Evolutionary conservation across 2,888 invertebrate genomes (phyloP).

Genomic region (Cosmopolites sordidus): DNA sequence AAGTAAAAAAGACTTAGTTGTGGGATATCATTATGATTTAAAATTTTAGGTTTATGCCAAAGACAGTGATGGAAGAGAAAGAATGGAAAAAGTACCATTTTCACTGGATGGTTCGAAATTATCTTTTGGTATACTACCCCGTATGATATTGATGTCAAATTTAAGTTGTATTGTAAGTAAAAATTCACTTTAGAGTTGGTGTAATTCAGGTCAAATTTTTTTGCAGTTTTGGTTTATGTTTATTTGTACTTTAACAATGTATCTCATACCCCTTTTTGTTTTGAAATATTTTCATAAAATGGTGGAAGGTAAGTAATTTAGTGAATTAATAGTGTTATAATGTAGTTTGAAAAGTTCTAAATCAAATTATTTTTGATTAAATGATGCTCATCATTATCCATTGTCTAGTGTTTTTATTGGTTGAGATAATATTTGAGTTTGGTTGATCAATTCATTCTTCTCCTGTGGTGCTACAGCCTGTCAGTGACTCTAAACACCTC

Average conservation of each 20-base stretch:
- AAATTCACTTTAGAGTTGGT: background rate
- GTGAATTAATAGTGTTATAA: too few species aligned
- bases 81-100: slow-evolving; percentile 64
- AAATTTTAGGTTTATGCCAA: slow-evolving; percentile 53
- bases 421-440: too few species aligned
- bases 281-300: slow-evolving; percentile 56
- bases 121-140: slow-evolving; percentile 62
- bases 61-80: slow-evolving; percentile 57
- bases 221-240: slow-evolving; percentile 65
- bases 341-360: too few species aligned
- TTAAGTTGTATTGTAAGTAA: slow-evolving; percentile 66
- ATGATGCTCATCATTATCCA: too few species aligned
- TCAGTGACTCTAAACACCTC: too few species aligned
- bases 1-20: slow-evolving; percentile 44
- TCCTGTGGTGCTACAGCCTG: too few species aligned
- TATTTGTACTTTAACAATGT: slow-evolving; percentile 56
- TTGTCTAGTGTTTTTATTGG: too few species aligned
- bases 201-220: slow-evolving; percentile 9
- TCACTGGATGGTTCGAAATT: slow-evolving; percentile 68
- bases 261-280: slow-evolving; percentile 62
- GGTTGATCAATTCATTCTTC: too few species aligned
- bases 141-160: slow-evolving; percentile 74
- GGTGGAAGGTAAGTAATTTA: slow-evolving; percentile 25
- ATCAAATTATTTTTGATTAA: too few species aligned
- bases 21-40: background rate